A percentile compares a stretch with the other conserved stretches of the same genome.
Evolutionary conservation across 2,797 vertebrate genomes (phyloP).

Genomic region (Liparis tanakae): DNA sequence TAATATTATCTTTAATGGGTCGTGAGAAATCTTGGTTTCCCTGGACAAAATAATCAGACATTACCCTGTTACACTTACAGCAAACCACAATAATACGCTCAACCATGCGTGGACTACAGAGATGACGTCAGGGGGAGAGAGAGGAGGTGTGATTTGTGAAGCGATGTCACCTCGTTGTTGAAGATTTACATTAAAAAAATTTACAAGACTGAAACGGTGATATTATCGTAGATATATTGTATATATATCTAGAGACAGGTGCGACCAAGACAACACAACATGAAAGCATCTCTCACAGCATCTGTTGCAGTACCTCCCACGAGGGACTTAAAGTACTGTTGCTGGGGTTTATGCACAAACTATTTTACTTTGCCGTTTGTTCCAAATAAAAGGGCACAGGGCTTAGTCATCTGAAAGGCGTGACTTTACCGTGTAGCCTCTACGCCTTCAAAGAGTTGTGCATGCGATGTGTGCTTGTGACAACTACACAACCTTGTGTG

Average conservation of each 20-base stretch:
- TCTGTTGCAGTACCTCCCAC: neutral
- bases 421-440: slow-evolving; percentile 10
- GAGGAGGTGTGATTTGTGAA: neutral
- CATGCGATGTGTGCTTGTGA: neutral
- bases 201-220: neutral
- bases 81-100: no score
- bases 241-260: neutral
- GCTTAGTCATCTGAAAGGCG: neutral
- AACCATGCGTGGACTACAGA: neutral
- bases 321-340: neutral
- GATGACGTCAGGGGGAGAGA: neutral
- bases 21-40: no score
- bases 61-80: no score
- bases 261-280: neutral
- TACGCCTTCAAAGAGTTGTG: neutral
- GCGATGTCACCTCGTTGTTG: neutral
- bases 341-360: neutral
- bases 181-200: neutral
- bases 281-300: neutral
- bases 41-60: no score
- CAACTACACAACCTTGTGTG: neutral
- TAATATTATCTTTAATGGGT: no score
- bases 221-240: neutral
- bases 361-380: neutral
- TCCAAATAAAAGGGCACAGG: neutral